phyloP scores from a whole-genome alignment of 2,797 vertebrate species.

The Gambelia wislizenii region DNA sequence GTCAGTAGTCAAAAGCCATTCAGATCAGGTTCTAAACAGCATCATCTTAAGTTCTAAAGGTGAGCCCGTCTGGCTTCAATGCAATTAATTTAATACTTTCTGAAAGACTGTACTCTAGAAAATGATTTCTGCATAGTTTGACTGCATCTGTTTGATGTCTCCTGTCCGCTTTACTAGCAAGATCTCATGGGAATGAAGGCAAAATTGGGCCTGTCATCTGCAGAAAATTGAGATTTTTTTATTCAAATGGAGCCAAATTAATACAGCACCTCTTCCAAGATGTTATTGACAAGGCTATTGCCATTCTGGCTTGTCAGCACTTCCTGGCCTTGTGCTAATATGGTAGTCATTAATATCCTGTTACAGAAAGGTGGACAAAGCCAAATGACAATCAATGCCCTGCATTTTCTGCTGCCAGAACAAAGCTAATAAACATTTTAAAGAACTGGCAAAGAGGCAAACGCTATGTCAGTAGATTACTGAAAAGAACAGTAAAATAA shows the following conservation, averaged over 20 bases:
- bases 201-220: not conserved
- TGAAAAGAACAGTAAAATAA: slow-evolving; percentile 29
- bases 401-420: slow-evolving; percentile 48
- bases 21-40: not conserved
- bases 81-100: not conserved
- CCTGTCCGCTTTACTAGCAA: not conserved
- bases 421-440: slow-evolving; percentile 42
- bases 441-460: slow-evolving; percentile 50
- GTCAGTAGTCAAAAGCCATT: not conserved
- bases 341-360: slow-evolving; percentile 54
- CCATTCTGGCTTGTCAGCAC: slow-evolving; percentile 49
- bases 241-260: slow-evolving; percentile 9
- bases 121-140: not conserved
- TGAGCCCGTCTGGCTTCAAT: not conserved
- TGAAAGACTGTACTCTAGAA: not conserved
- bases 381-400: slow-evolving; percentile 39
- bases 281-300: slow-evolving; percentile 30
- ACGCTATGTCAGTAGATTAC: slow-evolving; percentile 34
- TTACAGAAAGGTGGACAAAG: slow-evolving; percentile 45
- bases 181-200: not conserved
- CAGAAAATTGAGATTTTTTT: slow-evolving; percentile 7
- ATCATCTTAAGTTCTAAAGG: not conserved
- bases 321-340: slow-evolving; percentile 45
- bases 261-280: not conserved
- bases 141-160: not conserved